Conservation (phyloP, 1,140 invertebrate species). For the Parapsyche elsis region DNA sequence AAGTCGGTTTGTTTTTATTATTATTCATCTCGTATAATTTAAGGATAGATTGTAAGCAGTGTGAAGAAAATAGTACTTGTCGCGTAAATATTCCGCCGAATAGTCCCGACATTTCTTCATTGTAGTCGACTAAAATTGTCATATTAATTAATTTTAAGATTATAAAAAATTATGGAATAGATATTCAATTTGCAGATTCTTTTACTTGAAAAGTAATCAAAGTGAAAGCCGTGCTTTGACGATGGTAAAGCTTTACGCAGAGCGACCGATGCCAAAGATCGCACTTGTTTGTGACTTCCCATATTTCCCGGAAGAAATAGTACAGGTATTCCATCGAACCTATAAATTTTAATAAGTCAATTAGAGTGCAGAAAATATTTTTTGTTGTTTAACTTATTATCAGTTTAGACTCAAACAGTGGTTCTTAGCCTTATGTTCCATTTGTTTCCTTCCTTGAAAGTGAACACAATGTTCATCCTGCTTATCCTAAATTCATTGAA, state of each 20-base stretch:
- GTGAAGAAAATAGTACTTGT: constrained; percentile 77
- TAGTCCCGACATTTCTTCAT: constrained; percentile 79
- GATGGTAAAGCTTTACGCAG: constrained; percentile 77
- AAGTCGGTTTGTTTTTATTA: constrained; percentile 60
- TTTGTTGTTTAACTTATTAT: no score
- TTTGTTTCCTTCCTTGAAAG: no score
- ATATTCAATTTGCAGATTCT: not conserved
- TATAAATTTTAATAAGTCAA: constrained; percentile 26
- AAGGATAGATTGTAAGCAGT: constrained; percentile 76
- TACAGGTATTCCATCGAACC: constrained; percentile 83
- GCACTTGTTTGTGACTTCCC: constrained; percentile 83
- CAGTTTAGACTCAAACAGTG: no score
- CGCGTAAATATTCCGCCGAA: constrained; percentile 78
- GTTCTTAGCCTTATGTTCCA: no score
- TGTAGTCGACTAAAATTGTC: constrained; percentile 70
- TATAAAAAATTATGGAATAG: not conserved
- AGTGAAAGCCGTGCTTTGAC: constrained; percentile 72
- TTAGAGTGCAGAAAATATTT: not conserved
- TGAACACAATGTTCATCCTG: no score
- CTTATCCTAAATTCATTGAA: no score
- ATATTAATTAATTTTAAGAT: constrained; percentile 6
- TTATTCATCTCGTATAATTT: constrained; percentile 70
- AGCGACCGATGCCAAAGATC: constrained; percentile 86
- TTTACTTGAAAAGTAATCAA: constrained; percentile 81
- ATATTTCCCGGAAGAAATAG: constrained; percentile 91